Percentiles rank a stretch among this genome's conserved stretches.
phyloP scores from a whole-genome alignment of 2,888 invertebrate species.

The Pelosia muscerda region DNA sequence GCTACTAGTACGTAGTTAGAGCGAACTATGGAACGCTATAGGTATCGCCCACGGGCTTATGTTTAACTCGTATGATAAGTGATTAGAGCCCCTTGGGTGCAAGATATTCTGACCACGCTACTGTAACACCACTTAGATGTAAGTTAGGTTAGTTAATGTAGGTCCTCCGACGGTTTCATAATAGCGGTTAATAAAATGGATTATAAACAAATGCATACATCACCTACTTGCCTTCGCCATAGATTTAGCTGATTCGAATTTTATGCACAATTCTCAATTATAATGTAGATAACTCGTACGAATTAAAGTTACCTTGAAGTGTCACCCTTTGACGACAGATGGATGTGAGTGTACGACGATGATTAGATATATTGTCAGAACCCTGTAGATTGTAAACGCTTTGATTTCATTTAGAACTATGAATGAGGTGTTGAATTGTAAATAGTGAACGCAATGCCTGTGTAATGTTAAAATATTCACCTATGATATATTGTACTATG shows the following conservation, averaged over 20 bases:
- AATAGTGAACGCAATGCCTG: constrained; percentile 55
- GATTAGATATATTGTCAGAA: constrained; percentile 48
- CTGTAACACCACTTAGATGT: constrained; percentile 78
- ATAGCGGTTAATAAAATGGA: constrained; percentile 55
- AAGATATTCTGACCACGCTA: constrained; percentile 68
- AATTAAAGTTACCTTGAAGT: constrained; percentile 79
- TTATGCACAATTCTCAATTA: constrained; percentile 75
- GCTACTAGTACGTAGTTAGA: constrained; percentile 76
- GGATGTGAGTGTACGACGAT: constrained; percentile 48
- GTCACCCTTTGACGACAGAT: constrained; percentile 60
- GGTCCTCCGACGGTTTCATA: constrained; percentile 64
- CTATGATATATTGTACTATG: constrained; percentile 48
- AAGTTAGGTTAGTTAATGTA: constrained; percentile 63
- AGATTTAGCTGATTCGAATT: constrained; percentile 75
- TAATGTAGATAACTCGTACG: constrained; percentile 64
- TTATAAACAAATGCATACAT: constrained; percentile 72
- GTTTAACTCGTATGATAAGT: constrained; percentile 56
- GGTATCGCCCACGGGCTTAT: constrained; percentile 63
- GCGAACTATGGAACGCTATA: constrained; percentile 66
- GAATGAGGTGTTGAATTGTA: constrained; percentile 52
- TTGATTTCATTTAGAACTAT: constrained; percentile 44
- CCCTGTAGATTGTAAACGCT: constrained; percentile 48
- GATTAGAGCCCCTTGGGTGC: constrained; percentile 59
- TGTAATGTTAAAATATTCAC: constrained; percentile 56
- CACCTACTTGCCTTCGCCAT: constrained; percentile 84